These are phyloP conservation scores for Diglossa cyanea DNA, from an alignment of 2,797 vertebrate genomes.

Conservation along the genomic window DNA sequence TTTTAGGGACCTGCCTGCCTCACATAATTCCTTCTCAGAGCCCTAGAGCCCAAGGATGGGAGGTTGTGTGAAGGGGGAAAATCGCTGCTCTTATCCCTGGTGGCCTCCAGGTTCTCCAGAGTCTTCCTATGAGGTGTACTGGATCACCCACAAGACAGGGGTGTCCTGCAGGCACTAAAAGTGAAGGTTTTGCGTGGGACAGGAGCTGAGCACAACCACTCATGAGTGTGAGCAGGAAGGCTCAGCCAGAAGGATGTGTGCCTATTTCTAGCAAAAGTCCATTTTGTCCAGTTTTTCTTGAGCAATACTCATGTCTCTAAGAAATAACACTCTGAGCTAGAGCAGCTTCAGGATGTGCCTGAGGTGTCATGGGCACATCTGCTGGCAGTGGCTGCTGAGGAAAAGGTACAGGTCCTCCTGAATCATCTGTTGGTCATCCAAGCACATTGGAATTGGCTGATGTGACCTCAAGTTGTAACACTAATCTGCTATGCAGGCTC, in stretches of 20 bases:
- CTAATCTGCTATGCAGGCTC: not conserved
- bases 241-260: not conserved
- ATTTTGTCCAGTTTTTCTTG: not conserved
- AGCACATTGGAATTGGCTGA: not conserved
- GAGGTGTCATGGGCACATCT: not conserved
- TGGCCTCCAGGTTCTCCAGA: not conserved
- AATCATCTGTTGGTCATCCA: not conserved
- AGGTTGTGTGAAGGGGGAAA: accelerated
- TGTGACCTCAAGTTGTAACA: not conserved
- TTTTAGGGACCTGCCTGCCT: not conserved
- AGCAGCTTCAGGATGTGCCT: not conserved
- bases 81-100: not conserved
- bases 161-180: not conserved
- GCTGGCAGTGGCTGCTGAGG: not conserved
- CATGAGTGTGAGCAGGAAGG: accelerated
- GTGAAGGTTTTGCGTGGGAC: not conserved
- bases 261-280: not conserved
- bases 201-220: accelerated
- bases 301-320: not conserved
- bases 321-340: not conserved
- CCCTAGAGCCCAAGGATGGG: not conserved
- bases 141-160: not conserved
- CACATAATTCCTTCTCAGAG: not conserved
- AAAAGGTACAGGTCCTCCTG: not conserved
- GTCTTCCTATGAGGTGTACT: not conserved